phyloP scores from a whole-genome alignment of 2,113 vertebrate species.

The Xenopus borealis region DNA sequence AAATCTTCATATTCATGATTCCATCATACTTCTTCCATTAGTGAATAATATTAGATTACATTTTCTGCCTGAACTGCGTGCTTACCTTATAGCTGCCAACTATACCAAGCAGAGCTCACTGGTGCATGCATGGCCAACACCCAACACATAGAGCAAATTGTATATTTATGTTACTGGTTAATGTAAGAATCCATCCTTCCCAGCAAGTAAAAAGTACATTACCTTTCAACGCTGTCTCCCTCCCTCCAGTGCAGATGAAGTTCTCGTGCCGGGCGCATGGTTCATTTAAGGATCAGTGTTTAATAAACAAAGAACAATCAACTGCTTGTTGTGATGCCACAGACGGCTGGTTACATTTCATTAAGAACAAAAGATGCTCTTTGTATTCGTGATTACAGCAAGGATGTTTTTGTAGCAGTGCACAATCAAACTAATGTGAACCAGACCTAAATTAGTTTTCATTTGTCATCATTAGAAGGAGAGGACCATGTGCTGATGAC shows the following conservation, averaged over 20 bases:
- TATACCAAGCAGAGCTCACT: too few relatives aligned
- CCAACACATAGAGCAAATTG: too few relatives aligned
- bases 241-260: background rate
- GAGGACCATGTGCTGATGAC: background rate
- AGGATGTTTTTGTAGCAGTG: slow-evolving; percentile 2
- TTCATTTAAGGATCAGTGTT: slow-evolving; percentile 28
- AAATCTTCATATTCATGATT: too few relatives aligned
- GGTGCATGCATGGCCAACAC: too few relatives aligned
- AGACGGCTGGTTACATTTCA: slow-evolving; percentile 15
- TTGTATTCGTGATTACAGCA: background rate
- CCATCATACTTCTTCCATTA: too few relatives aligned
- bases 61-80: too few relatives aligned
- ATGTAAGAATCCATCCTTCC: too few relatives aligned
- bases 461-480: slow-evolving; percentile 9
- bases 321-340: slow-evolving; percentile 4
- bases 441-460: slow-evolving; percentile 14
- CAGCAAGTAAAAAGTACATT: too few relatives aligned
- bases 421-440: slow-evolving; percentile 10
- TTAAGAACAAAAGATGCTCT: background rate
- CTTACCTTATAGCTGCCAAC: too few relatives aligned
- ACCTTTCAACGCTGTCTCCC: too few relatives aligned
- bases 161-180: too few relatives aligned
- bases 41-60: too few relatives aligned
- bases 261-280: background rate
- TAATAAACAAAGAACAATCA: slow-evolving; percentile 4